Evolutionary conservation across 2,797 vertebrate genomes (phyloP).

Genomic region (Danionella dracula): DNA sequence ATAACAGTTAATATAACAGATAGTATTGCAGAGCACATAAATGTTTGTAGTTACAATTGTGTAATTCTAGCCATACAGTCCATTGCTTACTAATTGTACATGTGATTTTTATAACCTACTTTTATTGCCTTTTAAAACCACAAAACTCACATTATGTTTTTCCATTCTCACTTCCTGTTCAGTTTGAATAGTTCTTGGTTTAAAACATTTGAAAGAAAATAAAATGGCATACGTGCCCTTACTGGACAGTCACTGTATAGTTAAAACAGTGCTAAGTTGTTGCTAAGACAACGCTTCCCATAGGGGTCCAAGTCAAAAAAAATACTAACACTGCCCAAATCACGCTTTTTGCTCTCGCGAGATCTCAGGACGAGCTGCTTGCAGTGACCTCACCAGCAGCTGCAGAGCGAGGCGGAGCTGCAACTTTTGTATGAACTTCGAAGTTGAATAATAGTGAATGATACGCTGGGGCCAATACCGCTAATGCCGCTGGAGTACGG

Average conservation of each 20-base stretch:
- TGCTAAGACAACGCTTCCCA: conserved; percentile 40
- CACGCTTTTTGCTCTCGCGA: conserved; percentile 54
- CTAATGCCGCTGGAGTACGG: conserved; percentile 28
- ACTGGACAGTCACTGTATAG: conserved; percentile 14
- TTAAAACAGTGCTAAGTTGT: conserved; percentile 33
- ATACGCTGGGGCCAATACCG: conserved; percentile 42
- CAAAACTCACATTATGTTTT: no score
- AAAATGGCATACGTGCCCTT: no score
- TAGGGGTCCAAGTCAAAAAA: conserved; percentile 15
- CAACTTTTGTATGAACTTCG: conserved; percentile 76
- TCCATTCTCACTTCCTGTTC: no score
- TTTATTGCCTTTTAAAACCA: no score
- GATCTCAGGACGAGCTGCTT: conserved; percentile 39
- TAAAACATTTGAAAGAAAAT: no score
- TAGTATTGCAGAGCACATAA: no score
- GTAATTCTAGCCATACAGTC: no score
- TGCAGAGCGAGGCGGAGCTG: conserved; percentile 65
- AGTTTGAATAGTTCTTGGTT: no score
- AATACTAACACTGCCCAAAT: background rate
- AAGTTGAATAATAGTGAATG: conserved; percentile 56
- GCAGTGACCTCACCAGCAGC: conserved; percentile 61
- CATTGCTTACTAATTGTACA: no score
- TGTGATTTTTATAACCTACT: no score
- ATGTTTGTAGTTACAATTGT: no score
- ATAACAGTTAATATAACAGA: no score